Percentiles rank a stretch among this genome's conserved stretches.
Conservation (phyloP, 2,888 invertebrate species). For the Tethea ocularis region DNA sequence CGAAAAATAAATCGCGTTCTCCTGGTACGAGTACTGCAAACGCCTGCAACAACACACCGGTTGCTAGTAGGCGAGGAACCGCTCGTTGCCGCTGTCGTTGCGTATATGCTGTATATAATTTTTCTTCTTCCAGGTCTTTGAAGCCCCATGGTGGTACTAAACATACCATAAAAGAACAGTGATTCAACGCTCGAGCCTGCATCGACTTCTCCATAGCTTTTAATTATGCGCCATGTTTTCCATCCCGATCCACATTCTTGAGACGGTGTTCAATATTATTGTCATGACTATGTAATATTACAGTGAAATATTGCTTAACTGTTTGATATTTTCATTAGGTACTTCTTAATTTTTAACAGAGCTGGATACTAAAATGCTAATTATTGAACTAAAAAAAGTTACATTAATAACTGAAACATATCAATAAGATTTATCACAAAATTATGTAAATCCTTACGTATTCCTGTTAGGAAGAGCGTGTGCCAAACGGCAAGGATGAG, state of each 20-base stretch:
- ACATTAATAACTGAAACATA: too few relatives aligned
- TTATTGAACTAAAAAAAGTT: too few relatives aligned
- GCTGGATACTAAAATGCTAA: not conserved
- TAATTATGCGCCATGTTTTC: constrained; percentile 32
- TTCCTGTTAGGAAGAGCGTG: too few relatives aligned
- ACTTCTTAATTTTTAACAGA: not conserved
- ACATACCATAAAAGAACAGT: constrained; percentile 52
- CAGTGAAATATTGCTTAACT: constrained; percentile 3
- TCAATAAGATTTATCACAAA: too few relatives aligned
- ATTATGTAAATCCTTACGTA: too few relatives aligned
- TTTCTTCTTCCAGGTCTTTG: constrained; percentile 65
- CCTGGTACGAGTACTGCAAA: constrained; percentile 70
- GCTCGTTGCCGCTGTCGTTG: constrained; percentile 69
- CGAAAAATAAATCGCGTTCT: constrained; percentile 60
- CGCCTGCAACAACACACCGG: constrained; percentile 63
- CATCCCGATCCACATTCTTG: constrained; percentile 3
- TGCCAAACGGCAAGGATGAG: too few relatives aligned
- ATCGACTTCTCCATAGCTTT: constrained; percentile 63
- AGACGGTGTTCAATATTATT: constrained; percentile 7
- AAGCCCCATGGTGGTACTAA: constrained; percentile 72
- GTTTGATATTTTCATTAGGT: not conserved
- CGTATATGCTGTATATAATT: constrained; percentile 68
- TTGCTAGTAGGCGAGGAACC: constrained; percentile 63
- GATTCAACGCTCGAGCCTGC: constrained; percentile 48
- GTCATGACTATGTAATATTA: constrained; percentile 10